Percentiles rank a stretch among this genome's conserved stretches.
Conservation (phyloP, 2,113 vertebrate species). For the Anguilla rostrata region DNA sequence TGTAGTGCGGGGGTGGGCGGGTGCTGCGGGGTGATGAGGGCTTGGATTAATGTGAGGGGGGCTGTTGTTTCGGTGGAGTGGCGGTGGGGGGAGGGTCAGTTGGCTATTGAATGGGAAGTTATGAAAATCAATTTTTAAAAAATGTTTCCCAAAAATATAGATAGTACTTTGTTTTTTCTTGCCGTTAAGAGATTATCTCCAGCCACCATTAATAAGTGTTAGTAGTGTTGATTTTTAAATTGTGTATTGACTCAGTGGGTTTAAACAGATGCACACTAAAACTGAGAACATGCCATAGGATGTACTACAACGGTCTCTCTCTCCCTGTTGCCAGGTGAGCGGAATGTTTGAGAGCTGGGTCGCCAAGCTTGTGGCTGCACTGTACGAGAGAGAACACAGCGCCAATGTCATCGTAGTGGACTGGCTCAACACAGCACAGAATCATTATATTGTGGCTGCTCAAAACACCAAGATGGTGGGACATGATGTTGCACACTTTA, state of each 20-base stretch:
- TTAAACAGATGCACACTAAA: not conserved
- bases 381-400: constrained; percentile 63
- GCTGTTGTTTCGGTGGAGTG: no score
- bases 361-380: constrained; percentile 65
- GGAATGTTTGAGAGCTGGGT: constrained; percentile 78
- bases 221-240: not conserved
- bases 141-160: no score
- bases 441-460: constrained; percentile 71
- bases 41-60: no score
- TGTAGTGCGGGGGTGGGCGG: no score
- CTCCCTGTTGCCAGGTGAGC: constrained; percentile 57
- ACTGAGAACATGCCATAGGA: not conserved
- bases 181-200: not conserved
- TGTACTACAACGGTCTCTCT: not conserved
- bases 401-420: constrained; percentile 76
- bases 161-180: not conserved
- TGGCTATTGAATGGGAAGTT: no score
- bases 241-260: not conserved
- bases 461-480: constrained; percentile 71
- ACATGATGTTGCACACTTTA: constrained; percentile 65
- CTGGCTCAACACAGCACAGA: constrained; percentile 72
- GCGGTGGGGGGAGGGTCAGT: no score
- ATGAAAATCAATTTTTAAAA: no score
- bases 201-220: not conserved
- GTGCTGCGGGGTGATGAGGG: no score